These are phyloP conservation scores for Tympanuchus pallidicinctus DNA, from an alignment of 2,113 vertebrate genomes.

Conservation along the genomic window DNA sequence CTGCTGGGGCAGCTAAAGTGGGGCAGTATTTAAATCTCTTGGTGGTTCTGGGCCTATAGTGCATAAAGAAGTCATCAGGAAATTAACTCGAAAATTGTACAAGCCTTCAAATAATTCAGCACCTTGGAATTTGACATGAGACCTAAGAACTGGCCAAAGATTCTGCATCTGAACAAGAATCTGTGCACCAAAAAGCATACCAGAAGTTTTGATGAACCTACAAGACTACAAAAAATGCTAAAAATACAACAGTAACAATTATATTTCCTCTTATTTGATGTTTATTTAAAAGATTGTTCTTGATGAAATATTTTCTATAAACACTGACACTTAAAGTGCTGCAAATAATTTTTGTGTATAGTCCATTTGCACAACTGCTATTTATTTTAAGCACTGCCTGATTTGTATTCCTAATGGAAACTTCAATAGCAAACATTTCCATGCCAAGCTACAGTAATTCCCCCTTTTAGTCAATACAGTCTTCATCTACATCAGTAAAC, in stretches of 20 bases:
- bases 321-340: neutral
- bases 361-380: neutral
- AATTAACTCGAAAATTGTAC: neutral
- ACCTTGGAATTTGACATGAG: neutral
- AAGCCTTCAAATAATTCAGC: neutral
- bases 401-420: constrained; percentile 35
- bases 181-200: neutral
- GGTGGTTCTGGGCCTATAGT: neutral
- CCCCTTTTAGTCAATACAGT: constrained; percentile 5
- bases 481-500: neutral
- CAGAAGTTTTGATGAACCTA: neutral
- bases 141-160: neutral
- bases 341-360: neutral
- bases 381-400: constrained; percentile 31
- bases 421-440: constrained; percentile 27
- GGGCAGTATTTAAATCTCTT: neutral
- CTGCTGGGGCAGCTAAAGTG: neutral
- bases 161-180: neutral
- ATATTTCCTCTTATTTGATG: neutral
- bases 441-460: neutral
- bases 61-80: neutral
- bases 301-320: neutral
- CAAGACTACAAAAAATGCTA: neutral
- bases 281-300: neutral
- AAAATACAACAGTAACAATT: neutral